Conservation (phyloP, 1,140 invertebrate species). For the Neodiprion lecontei region DNA sequence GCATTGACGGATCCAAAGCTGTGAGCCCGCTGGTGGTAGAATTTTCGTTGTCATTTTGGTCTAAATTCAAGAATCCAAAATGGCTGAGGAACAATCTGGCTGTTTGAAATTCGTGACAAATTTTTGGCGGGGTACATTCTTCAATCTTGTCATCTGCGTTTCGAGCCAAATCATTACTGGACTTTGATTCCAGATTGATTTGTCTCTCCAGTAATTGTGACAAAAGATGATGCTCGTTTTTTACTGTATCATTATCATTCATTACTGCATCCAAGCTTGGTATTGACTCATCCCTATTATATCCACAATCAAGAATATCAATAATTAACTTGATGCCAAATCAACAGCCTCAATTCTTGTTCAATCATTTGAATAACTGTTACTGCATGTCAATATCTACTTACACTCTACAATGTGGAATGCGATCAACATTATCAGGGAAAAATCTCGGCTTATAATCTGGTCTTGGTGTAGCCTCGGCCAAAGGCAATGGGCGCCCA, state of each 20-base stretch:
- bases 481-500: slow-evolving; percentile 79
- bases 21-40: slow-evolving; percentile 69
- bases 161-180: slow-evolving; percentile 59
- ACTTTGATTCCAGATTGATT: slow-evolving; percentile 63
- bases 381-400: slow-evolving; percentile 40
- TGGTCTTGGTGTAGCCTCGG: slow-evolving; percentile 68
- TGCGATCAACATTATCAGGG: slow-evolving; percentile 82
- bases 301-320: slow-evolving; percentile 17
- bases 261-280: slow-evolving; percentile 78
- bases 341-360: slow-evolving; percentile 12
- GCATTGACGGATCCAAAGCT: slow-evolving; percentile 76
- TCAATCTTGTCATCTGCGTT: slow-evolving; percentile 63
- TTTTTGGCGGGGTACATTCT: slow-evolving; percentile 82
- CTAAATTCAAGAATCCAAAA: slow-evolving; percentile 88
- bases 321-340: neutral
- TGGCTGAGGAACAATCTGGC: slow-evolving; percentile 92
- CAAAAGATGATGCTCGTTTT: slow-evolving; percentile 59
- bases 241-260: slow-evolving; percentile 62
- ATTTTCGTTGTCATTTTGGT: slow-evolving; percentile 66
- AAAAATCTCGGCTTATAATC: slow-evolving; percentile 79
- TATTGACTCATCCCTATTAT: slow-evolving; percentile 80
- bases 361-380: slow-evolving; percentile 20
- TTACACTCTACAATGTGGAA: slow-evolving; percentile 82
- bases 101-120: slow-evolving; percentile 92
- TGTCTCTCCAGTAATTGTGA: slow-evolving; percentile 52